Evolutionary conservation across 2,797 vertebrate species (phyloP).

Genomic region (Pseudochaenichthys georgianus): DNA sequence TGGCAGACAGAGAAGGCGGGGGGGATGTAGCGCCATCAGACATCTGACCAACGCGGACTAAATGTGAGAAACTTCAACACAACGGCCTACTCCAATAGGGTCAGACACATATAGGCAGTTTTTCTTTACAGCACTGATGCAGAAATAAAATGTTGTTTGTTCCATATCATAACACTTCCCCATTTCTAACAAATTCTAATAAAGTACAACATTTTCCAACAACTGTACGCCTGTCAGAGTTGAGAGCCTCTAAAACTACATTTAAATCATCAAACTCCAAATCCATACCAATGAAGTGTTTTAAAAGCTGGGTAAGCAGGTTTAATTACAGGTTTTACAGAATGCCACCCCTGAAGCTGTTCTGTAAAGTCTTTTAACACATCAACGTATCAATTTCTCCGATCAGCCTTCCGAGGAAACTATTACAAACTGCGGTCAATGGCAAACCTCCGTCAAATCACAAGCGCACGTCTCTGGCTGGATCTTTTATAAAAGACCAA

Average conservation of each 20-base stretch:
- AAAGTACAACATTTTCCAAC: slow-evolving; percentile 17
- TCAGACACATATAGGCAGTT: slow-evolving; percentile 10
- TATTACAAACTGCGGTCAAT: background rate
- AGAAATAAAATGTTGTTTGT: slow-evolving; percentile 34
- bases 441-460: slow-evolving; percentile 19
- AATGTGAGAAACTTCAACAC: slow-evolving; percentile 38
- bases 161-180: slow-evolving; percentile 5
- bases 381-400: slow-evolving; percentile 22
- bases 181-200: slow-evolving; percentile 9
- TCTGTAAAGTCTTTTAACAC: slow-evolving; percentile 41
- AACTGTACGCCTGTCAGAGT: slow-evolving; percentile 1
- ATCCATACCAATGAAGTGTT: slow-evolving; percentile 37
- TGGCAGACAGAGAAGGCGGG: slow-evolving; percentile 75
- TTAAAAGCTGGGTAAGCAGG: slow-evolving; percentile 27
- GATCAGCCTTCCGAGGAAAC: background rate
- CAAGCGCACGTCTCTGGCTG: slow-evolving; percentile 16
- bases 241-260: slow-evolving; percentile 20
- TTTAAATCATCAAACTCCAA: slow-evolving; percentile 25
- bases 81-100: slow-evolving; percentile 14
- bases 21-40: slow-evolving; percentile 53
- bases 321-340: slow-evolving; percentile 55
- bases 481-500: slow-evolving; percentile 31
- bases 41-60: slow-evolving; percentile 28
- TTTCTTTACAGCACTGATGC: slow-evolving; percentile 19
- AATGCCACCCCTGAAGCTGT: slow-evolving; percentile 28